A percentile compares a stretch with the other conserved stretches of the same genome.
Evolutionary conservation across 2,797 vertebrate species (phyloP).

Genomic region (Thaleichthys pacificus): DNA sequence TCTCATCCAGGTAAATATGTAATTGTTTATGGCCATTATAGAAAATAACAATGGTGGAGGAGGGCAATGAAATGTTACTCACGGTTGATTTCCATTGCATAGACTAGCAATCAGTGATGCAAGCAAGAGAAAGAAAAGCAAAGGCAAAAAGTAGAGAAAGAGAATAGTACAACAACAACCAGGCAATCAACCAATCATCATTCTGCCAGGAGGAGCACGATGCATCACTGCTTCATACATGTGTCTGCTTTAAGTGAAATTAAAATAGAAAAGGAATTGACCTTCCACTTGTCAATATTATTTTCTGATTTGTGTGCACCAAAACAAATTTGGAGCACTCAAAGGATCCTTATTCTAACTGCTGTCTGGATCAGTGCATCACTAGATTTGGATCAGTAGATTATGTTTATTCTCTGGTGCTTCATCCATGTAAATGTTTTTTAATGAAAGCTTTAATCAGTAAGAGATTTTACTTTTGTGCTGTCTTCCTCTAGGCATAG

Average conservation of each 20-base stretch:
- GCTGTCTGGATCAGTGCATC: too few relatives aligned
- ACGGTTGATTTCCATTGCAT: slow-evolving; percentile 99
- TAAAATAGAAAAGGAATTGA: background rate
- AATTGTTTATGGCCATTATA: background rate
- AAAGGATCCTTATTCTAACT: background rate
- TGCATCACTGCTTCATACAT: background rate
- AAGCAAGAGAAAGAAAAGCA: slow-evolving; percentile 42
- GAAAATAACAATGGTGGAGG: background rate
- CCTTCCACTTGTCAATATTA: background rate
- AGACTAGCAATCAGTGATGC: slow-evolving; percentile 75
- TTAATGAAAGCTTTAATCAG: background rate
- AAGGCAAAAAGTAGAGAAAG: slow-evolving; percentile 4
- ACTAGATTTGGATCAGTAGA: background rate
- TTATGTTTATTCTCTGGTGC: background rate
- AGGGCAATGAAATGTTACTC: slow-evolving; percentile 65
- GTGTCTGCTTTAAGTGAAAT: background rate
- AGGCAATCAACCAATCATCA: background rate
- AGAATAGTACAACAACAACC: background rate
- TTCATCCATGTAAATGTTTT: background rate
- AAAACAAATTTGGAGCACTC: background rate
- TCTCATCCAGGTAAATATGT: background rate
- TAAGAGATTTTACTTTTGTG: background rate
- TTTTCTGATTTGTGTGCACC: background rate
- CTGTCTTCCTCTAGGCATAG: slow-evolving; percentile 12
- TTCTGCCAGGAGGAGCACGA: background rate